These are phyloP conservation scores for Gnathonemus echidnorhynchus DNA, from an alignment of 2,113 vertebrate species.

Conservation along the genomic window DNA sequence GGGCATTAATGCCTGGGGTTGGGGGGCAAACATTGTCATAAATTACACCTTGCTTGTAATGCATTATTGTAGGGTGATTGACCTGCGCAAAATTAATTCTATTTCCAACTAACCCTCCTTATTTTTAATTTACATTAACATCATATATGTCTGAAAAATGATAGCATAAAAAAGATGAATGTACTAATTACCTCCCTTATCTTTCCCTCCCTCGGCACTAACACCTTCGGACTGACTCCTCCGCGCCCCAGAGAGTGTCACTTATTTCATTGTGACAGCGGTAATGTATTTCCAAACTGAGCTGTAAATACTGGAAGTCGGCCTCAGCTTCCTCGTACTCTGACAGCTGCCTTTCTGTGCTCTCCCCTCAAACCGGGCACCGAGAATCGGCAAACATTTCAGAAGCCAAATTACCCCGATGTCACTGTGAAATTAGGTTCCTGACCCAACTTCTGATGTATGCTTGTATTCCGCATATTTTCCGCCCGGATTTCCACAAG, in stretches of 20 bases:
- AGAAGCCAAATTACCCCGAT: slow-evolving; percentile 96
- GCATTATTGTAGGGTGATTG: slow-evolving; percentile 92
- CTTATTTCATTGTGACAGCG: slow-evolving; percentile 99
- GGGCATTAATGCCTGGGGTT: slow-evolving; percentile 38
- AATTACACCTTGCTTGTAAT: slow-evolving; percentile 96
- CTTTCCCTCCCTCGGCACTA: slow-evolving; percentile 80
- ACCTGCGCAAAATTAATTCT: slow-evolving; percentile 98
- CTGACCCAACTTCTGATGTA: slow-evolving; percentile 96
- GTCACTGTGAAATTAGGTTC: slow-evolving; percentile 99
- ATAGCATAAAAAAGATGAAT: slow-evolving; percentile 99
- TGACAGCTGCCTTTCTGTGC: slow-evolving; percentile 73
- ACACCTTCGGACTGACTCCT: slow-evolving; percentile 84
- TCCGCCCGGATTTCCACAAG: slow-evolving; percentile 81
- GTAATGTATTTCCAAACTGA: slow-evolving; percentile 99
- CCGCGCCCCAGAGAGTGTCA: slow-evolving; percentile 91
- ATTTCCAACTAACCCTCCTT: slow-evolving; percentile 99
- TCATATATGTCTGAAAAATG: slow-evolving; percentile 99
- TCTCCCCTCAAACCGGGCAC: slow-evolving; percentile 85
- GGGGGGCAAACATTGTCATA: slow-evolving; percentile 81
- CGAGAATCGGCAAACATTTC: slow-evolving; percentile 97
- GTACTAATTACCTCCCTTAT: slow-evolving; percentile 99
- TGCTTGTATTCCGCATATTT: slow-evolving; percentile 95
- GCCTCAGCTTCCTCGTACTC: slow-evolving; percentile 85
- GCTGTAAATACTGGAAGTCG: slow-evolving; percentile 98
- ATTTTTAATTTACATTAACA: slow-evolving; percentile 99